A percentile compares a stretch with the other conserved stretches of the same genome.
phyloP scores from a whole-genome alignment of 2,888 invertebrate genomes.

The Eristalis arbustorum region DNA sequence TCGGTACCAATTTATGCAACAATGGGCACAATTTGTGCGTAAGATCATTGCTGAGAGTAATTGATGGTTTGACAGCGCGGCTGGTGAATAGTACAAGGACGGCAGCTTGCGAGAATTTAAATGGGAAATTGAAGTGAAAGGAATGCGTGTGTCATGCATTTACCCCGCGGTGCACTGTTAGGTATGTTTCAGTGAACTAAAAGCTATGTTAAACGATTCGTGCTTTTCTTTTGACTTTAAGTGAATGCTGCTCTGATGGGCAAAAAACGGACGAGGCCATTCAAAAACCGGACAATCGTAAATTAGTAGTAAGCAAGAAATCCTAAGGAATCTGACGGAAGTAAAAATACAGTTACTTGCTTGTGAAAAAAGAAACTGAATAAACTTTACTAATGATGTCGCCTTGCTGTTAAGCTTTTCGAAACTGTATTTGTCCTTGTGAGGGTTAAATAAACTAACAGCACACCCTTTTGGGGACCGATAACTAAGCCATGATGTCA shows the following conservation, averaged over 20 bases:
- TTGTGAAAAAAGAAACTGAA: too few species aligned
- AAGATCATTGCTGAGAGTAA: conserved; percentile 4
- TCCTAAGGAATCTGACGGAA: too few species aligned
- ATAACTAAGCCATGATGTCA: neutral
- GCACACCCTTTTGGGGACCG: neutral
- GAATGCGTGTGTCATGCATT: neutral
- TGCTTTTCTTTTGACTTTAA: too few species aligned
- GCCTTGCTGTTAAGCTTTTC: neutral
- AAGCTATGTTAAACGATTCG: too few species aligned
- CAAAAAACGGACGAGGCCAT: too few species aligned
- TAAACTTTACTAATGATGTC: too few species aligned
- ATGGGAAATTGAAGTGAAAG: neutral
- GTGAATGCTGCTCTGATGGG: too few species aligned
- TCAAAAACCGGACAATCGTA: too few species aligned
- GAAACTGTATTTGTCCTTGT: neutral
- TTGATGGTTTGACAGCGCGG: neutral
- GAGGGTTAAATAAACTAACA: neutral
- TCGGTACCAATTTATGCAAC: neutral
- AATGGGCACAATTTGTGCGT: neutral
- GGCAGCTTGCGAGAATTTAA: neutral
- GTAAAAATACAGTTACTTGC: too few species aligned
- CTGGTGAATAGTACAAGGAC: neutral
- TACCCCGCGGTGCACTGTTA: neutral
- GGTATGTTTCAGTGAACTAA: neutral
- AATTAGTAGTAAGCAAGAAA: too few species aligned